These are phyloP conservation scores for Microctonus aethiopoides DNA, from an alignment of 2,888 invertebrate species.

Conservation along the genomic window DNA sequence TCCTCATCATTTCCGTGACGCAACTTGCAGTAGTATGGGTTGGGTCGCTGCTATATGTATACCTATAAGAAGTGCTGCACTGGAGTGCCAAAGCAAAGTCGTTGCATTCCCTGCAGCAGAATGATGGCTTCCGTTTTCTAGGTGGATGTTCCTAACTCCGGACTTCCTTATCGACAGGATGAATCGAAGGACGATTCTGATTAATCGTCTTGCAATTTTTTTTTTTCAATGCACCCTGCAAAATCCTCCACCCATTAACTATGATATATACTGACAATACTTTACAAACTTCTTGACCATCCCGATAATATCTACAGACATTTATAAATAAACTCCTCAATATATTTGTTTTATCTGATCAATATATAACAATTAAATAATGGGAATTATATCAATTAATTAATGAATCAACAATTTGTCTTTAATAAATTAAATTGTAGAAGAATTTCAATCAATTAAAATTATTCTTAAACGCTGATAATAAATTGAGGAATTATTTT, in stretches of 20 bases:
- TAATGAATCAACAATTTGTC: too few species aligned
- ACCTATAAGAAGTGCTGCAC: constrained; percentile 8
- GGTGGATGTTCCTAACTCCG: constrained; percentile 17
- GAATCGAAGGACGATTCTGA: constrained; percentile 46
- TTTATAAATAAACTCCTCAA: too few species aligned
- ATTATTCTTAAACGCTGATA: background rate
- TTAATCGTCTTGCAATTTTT: constrained; percentile 38
- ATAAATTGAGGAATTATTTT: background rate
- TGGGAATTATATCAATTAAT: too few species aligned
- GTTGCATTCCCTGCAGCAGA: constrained; percentile 41
- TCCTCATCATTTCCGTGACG: constrained; percentile 8
- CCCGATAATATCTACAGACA: too few species aligned
- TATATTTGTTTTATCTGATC: too few species aligned
- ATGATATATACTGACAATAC: too few species aligned
- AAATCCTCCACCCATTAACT: too few species aligned
- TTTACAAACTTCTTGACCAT: too few species aligned
- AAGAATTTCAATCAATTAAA: background rate
- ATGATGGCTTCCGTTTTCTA: constrained; percentile 45
- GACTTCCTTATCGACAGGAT: constrained; percentile 43
- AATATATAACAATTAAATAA: too few species aligned
- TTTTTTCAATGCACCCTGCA: background rate
- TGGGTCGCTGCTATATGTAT: background rate
- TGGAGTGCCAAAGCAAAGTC: constrained; percentile 33
- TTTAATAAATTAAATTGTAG: background rate
- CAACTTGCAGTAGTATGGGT: constrained; percentile 5